phyloP scores from a whole-genome alignment of 1,140 invertebrate species.

The Neuroterus valhalla region DNA sequence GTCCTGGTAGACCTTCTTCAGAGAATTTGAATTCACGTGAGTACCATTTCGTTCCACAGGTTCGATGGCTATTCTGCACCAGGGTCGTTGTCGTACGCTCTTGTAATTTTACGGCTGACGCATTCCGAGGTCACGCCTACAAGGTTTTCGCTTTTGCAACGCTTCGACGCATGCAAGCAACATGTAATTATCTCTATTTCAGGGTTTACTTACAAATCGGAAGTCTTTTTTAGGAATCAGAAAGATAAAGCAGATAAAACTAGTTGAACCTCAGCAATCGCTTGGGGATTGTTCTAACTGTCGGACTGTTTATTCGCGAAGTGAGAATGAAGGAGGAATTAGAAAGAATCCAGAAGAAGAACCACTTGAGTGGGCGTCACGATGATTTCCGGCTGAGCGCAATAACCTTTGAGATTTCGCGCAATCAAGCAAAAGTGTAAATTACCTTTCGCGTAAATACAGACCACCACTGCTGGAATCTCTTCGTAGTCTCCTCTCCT shows the following conservation, averaged over 20 bases:
- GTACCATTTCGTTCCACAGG: constrained; percentile 2
- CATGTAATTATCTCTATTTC: too few species aligned
- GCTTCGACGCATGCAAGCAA: too few species aligned
- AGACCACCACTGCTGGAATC: constrained; percentile 43
- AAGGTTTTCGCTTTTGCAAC: too few species aligned
- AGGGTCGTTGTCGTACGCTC: not conserved
- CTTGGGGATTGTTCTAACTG: too few species aligned
- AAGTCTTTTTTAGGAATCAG: too few species aligned
- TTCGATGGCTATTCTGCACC: not conserved
- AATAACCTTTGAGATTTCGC: constrained; percentile 43
- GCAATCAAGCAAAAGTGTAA: constrained; percentile 63
- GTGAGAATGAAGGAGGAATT: not conserved
- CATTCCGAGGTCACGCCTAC: too few species aligned
- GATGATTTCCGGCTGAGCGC: constrained; percentile 38
- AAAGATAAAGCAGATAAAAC: too few species aligned
- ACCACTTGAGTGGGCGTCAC: constrained; percentile 3
- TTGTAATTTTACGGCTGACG: not conserved
- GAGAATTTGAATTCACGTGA: not conserved
- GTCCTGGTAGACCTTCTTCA: constrained; percentile 39
- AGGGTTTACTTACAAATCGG: too few species aligned
- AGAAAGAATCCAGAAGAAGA: constrained; percentile 12
- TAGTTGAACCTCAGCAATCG: too few species aligned
- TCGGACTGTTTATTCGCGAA: too few species aligned
- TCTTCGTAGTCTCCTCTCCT: constrained; percentile 45
- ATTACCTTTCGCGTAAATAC: constrained; percentile 58